Percentiles rank a stretch among this genome's conserved stretches.
Conservation (phyloP, 2,888 invertebrate genomes). For the Cylindroiulus punctatus region DNA sequence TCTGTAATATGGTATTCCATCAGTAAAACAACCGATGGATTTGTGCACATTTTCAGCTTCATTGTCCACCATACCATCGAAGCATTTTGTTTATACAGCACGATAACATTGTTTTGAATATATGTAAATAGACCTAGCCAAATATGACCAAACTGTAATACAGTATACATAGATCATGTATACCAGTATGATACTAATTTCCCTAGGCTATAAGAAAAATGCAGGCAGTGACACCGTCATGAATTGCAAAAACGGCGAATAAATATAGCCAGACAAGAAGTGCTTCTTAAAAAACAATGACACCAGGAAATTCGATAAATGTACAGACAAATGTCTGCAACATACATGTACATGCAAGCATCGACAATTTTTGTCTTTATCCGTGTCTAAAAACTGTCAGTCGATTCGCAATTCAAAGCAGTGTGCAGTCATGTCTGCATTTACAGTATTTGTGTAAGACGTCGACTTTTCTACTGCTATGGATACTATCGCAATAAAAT, state of each 20-base stretch:
- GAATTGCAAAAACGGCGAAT: constrained; percentile 28
- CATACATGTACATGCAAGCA: background rate
- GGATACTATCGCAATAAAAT: constrained; percentile 11
- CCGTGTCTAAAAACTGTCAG: background rate
- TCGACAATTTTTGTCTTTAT: background rate
- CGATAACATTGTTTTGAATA: background rate
- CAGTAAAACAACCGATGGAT: background rate
- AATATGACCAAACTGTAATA: background rate
- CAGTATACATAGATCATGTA: background rate
- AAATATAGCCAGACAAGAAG: constrained; percentile 8
- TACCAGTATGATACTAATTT: background rate
- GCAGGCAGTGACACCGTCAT: constrained; percentile 21
- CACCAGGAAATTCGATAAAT: constrained; percentile 29
- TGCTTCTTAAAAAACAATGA: constrained; percentile 40
- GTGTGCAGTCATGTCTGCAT: constrained; percentile 30
- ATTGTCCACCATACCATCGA: background rate
- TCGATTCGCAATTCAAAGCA: constrained; percentile 1
- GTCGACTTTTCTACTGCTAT: background rate
- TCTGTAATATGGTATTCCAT: too few relatives aligned
- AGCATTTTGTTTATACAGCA: constrained; percentile 1
- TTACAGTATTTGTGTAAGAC: background rate
- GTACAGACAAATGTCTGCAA: background rate
- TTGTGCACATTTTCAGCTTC: background rate
- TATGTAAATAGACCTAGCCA: background rate
- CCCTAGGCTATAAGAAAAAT: background rate